Evolutionary conservation across 2,797 vertebrate genomes (phyloP), one percentile per base, ranked within the genome.

Genomic region (Dipus sagitta): DNA sequence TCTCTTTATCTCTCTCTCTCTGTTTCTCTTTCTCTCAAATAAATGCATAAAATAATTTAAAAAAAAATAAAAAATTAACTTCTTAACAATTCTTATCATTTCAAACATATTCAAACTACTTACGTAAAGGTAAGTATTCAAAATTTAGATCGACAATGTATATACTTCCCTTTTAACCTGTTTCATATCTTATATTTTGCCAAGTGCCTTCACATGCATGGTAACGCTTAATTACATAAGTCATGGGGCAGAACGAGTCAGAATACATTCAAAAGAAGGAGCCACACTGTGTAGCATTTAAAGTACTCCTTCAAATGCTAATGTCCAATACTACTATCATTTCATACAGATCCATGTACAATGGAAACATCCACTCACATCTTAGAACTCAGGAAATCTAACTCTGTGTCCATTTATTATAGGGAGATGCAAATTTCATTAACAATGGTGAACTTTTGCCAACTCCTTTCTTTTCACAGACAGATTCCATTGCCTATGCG

Each of bases 231-330:
- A 86, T 86, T 90, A 88, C 58, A 86, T 86, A n/a, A n/a, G 62
- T 88, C 94, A 95, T 72, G 71, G 32, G 23, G 71, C 58, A 96
- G 93, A 94, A 95, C 94, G 83, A 96, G 67, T 90, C 86, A 94
- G 83, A 95, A 65, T 15, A 38, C 58, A 28, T 75, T 94, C 52
- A 79, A 92, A 85, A 87, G 47, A 94, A 2, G 58, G 28, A 93
- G 89, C 8, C 75, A 67, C 32, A 85, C 9, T 90, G 30, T 28
- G 83, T 30, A 85, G 58, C 68, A 81, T 74, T 76, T 95, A 80
- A 95, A 96, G 65, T 30, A 86, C 67, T 52, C 77, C 92, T 93
- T 92, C 92, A 96, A 95, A 96, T 93, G 80, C 60, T 96, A 89
- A 90, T 94, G 78, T 71, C 62, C 68, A 76, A 93, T 68, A 68